Conservation (phyloP, 2,888 invertebrate genomes). For the Ophion ellenae region DNA sequence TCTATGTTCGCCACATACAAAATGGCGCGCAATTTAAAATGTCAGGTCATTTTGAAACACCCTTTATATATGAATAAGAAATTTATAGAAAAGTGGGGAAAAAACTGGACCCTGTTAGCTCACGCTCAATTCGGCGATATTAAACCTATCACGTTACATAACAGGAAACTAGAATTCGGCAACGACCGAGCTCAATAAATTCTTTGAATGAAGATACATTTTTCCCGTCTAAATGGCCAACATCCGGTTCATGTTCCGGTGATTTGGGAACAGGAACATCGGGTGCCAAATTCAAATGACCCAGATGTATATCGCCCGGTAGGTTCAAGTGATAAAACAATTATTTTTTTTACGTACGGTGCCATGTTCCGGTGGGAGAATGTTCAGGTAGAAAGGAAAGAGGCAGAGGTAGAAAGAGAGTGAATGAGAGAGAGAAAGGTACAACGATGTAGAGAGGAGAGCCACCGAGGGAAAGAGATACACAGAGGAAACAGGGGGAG, state of each 20-base stretch:
- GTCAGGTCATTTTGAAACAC: too few species aligned
- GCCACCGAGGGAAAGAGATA: too few species aligned
- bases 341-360: constrained; percentile 25
- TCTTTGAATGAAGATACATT: background rate
- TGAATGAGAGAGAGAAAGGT: constrained; percentile 38
- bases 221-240: background rate
- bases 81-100: too few species aligned
- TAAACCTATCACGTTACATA: too few species aligned
- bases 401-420: background rate
- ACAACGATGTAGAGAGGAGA: too few species aligned
- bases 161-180: too few species aligned
- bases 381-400: constrained; percentile 36
- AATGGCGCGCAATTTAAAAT: too few species aligned
- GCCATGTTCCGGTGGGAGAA: constrained; percentile 26
- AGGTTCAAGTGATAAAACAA: constrained; percentile 40
- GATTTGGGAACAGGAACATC: background rate
- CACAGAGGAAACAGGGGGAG: background rate
- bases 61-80: too few species aligned
- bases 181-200: too few species aligned
- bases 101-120: too few species aligned
- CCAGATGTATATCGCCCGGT: constrained; percentile 13
- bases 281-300: constrained; percentile 4
- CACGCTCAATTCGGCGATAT: too few species aligned
- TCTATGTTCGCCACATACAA: too few species aligned
- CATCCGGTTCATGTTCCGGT: background rate